Conservation (phyloP, 2,888 invertebrate species). For the Seira musarum region DNA sequence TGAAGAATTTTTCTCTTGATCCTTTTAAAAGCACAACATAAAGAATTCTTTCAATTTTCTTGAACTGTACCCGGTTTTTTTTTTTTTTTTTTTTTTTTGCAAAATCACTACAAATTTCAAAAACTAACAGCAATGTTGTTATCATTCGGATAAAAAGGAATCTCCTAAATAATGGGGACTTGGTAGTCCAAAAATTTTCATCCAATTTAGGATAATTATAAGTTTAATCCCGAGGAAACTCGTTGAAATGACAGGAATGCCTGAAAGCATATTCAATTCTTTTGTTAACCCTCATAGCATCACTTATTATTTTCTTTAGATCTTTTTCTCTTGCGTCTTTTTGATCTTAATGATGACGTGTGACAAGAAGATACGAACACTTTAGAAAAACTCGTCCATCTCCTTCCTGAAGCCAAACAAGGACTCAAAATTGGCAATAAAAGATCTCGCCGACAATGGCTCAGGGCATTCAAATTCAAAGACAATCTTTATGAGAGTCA, state of each 20-base stretch:
- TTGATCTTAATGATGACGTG: conserved; percentile 22
- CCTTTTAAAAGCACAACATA: too few species aligned
- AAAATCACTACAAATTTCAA: neutral
- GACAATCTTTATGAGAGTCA: conserved; percentile 18
- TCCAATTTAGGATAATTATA: conserved; percentile 15
- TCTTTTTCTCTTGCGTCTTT: neutral
- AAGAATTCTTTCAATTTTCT: too few species aligned
- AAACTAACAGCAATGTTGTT: neutral
- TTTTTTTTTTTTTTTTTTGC: too few species aligned
- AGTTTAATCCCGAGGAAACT: neutral
- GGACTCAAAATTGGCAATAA: conserved; percentile 11
- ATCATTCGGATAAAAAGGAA: too few species aligned
- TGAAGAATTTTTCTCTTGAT: too few species aligned
- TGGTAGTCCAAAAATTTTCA: neutral
- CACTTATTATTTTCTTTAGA: neutral
- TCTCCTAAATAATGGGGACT: too few species aligned
- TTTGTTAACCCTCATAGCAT: conserved; percentile 1
- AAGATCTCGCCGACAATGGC: conserved; percentile 8
- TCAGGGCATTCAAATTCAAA: conserved; percentile 2
- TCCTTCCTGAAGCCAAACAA: neutral
- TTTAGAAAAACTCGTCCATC: conserved; percentile 19
- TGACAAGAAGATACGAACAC: conserved; percentile 19
- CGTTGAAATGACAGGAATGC: neutral
- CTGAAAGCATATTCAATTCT: neutral
- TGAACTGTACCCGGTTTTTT: too few species aligned